Evolutionary conservation across 2,113 vertebrate genomes (phyloP).

Genomic region (Mesocricetus auratus): DNA sequence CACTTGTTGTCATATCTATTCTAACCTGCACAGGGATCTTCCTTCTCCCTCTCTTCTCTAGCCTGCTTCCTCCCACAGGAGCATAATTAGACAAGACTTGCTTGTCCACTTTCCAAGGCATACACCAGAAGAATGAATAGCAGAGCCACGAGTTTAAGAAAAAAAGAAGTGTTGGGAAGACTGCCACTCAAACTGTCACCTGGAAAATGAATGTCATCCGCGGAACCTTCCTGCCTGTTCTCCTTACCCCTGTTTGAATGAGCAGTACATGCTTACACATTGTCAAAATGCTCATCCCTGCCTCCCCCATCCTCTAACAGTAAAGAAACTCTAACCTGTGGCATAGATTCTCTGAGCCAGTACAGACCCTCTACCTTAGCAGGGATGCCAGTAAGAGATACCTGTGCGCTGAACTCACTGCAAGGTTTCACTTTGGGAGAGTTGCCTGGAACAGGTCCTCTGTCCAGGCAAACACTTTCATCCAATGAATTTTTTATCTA

Average conservation of each 20-base stretch:
- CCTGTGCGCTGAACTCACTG: slow-evolving; percentile 57
- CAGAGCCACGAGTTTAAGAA: neutral
- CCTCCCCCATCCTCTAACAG: neutral
- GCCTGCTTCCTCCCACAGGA: neutral
- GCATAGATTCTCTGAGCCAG: neutral
- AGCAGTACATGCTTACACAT: neutral
- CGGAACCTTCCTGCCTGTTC: neutral
- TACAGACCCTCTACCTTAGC: accelerated
- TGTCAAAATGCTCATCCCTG: neutral
- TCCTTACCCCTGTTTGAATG: neutral
- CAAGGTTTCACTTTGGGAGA: slow-evolving; percentile 53
- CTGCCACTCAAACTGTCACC: neutral
- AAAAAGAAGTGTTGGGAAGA: neutral
- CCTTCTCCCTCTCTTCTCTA: neutral
- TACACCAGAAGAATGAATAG: neutral
- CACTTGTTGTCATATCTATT: neutral
- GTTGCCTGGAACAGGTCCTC: slow-evolving; percentile 61
- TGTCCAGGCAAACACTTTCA: slow-evolving; percentile 70
- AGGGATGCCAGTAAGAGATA: slow-evolving; percentile 15
- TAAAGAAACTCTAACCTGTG: neutral
- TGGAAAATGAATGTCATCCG: neutral
- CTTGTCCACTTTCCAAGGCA: neutral
- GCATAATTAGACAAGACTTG: neutral
- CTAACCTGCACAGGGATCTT: too few species aligned
- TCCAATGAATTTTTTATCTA: slow-evolving; percentile 81